Evolutionary conservation across 1,140 invertebrate species (phyloP).

Genomic region (Drosophila simulans): DNA sequence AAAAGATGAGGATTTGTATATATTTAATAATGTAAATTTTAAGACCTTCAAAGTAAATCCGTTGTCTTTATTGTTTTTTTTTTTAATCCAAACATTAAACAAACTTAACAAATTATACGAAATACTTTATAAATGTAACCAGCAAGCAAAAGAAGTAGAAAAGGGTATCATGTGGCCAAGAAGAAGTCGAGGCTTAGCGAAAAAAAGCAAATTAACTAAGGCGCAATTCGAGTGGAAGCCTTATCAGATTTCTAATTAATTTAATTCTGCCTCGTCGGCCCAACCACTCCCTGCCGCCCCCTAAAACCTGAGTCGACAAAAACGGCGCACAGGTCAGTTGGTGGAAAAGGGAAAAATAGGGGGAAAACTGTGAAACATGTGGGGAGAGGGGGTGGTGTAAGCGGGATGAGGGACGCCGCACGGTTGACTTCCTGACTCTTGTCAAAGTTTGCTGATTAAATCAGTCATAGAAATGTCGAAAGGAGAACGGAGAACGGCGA

Average conservation of each 20-base stretch:
- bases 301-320: conserved; percentile 67
- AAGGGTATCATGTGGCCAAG: neutral
- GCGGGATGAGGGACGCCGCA: conserved; percentile 26
- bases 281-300: conserved; percentile 8
- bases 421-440: conserved; percentile 80
- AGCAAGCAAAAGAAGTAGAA: neutral
- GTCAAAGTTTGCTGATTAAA: conserved; percentile 83
- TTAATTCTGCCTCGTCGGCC: conserved; percentile 73
- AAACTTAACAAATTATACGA: neutral
- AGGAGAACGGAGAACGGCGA: conserved; percentile 24
- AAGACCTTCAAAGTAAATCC: too few relatives aligned
- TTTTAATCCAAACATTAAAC: neutral
- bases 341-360: neutral
- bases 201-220: conserved; percentile 73
- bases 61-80: too few relatives aligned
- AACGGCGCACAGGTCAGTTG: conserved; percentile 30
- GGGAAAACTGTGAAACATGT: neutral
- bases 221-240: conserved; percentile 73
- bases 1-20: too few relatives aligned
- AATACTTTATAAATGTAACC: neutral
- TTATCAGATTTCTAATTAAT: conserved; percentile 83
- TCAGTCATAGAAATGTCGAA: conserved; percentile 80
- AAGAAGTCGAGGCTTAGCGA: conserved; percentile 21
- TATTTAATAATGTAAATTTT: too few relatives aligned
- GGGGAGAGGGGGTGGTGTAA: neutral